Base-by-base conservation (phyloP, 2,888 invertebrate species). In the Orthosia gothica region DNA sequence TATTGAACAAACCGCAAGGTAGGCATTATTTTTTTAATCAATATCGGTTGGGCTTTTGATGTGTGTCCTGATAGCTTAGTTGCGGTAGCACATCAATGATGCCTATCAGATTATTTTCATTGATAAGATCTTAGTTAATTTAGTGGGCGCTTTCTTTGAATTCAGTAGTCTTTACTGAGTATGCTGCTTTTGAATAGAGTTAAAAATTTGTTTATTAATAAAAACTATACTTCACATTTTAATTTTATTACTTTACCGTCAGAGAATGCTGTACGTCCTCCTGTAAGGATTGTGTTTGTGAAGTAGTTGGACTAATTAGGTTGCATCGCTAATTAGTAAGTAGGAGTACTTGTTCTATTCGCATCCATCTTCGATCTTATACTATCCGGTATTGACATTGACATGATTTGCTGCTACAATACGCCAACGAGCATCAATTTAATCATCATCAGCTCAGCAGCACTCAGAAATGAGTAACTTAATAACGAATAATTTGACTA, bases 1-100 rank as follows among this genome's bases (percentile, higher is more conserved):
- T 81, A 74, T 80, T 77, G 75, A 74, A 65, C 50, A 58, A 70
- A 84, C 85, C 76, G 59, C 82, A 82, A 68, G 20, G 66, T 11
- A 69, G n/a, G 70, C 70, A 59, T 79, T 57, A 69, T 59, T 76
- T 82, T 74, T 75, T 63, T 47, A 55, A 82, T 82, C 77, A 66
- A 79, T 79, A 47, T 76, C 23, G 57, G 18, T 55, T 70, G 45
- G 4, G 32, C 26, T 69, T 65, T 50, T 70, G 65, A 69, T 54
- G 49, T 40, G 20, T 20, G 76, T 81, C 52, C 3, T 13, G 20
- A 54, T 55, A 26, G 12, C 20, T 66, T 32, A 50, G 52, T 58
- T 54, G 40, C 20, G 54, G 72, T 66, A 66, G 26, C 61, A 54
- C n/a, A 13, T 64, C 16, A 59, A 40, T 71, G 52, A 59, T 11